Conservation (phyloP, 2,113 vertebrate species). For the Psephotus haematonotus region DNA sequence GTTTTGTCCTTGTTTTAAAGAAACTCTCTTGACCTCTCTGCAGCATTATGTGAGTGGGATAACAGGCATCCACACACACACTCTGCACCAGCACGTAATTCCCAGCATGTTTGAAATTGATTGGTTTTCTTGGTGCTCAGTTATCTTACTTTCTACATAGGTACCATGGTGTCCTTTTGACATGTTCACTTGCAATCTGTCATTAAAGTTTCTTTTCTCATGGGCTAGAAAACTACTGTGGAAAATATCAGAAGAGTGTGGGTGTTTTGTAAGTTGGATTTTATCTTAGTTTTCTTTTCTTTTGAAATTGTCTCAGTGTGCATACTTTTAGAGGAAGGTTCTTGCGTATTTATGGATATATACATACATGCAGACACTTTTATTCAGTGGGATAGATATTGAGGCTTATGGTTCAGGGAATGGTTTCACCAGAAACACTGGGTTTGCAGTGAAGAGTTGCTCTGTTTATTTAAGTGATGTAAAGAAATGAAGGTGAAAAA, state of each 20-base stretch:
- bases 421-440: neutral
- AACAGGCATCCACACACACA: neutral
- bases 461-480: constrained; percentile 21
- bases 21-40: constrained; percentile 52
- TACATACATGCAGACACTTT: neutral
- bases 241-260: constrained; percentile 39
- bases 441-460: neutral
- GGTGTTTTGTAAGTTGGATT: neutral
- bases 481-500: constrained; percentile 40
- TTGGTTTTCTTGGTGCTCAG: constrained; percentile 7
- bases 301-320: neutral
- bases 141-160: neutral
- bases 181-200: neutral
- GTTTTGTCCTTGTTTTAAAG: constrained; percentile 10
- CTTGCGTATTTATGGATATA: neutral
- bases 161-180: neutral
- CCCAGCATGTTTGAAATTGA: neutral
- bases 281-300: neutral
- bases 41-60: neutral
- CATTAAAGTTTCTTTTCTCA: constrained; percentile 39
- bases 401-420: neutral
- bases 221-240: neutral
- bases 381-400: neutral
- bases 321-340: neutral
- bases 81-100: neutral